Conservation (phyloP, 1,140 invertebrate genomes). For the Phenacoccus solenopsis region DNA sequence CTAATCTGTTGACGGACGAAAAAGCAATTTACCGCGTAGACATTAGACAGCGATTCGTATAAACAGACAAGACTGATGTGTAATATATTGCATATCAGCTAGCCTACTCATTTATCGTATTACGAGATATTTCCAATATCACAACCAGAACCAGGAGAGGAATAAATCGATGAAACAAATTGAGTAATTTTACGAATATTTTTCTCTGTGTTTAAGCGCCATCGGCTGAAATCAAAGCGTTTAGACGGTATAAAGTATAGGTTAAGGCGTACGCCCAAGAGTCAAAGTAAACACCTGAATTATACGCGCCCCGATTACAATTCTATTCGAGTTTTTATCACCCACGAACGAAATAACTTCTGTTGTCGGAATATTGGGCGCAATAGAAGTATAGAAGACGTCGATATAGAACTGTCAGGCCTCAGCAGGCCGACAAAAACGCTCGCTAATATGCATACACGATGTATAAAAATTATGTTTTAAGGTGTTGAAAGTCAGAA, state of each 20-base stretch:
- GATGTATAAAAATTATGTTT: conserved; percentile 2
- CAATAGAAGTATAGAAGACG: neutral
- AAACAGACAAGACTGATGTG: no score
- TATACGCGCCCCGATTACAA: neutral
- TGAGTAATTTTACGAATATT: no score
- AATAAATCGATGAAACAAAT: no score
- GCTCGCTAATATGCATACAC: neutral
- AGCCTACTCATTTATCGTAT: no score
- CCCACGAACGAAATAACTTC: neutral
- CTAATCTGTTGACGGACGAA: neutral
- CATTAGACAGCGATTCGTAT: no score
- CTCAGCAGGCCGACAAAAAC: neutral
- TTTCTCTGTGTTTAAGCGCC: no score
- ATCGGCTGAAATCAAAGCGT: neutral
- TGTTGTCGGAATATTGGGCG: neutral
- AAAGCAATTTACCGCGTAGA: neutral
- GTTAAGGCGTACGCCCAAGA: neutral
- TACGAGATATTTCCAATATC: no score
- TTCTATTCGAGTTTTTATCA: neutral
- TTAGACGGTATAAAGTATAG: neutral
- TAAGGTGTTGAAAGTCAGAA: conserved; percentile 1
- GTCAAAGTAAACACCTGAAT: neutral
- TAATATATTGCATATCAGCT: no score
- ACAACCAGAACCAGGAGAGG: no score
- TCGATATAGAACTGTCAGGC: neutral